These are phyloP conservation scores for Galeopterus variegatus DNA, from an alignment of 2,113 vertebrate species.

Conservation along the genomic window DNA sequence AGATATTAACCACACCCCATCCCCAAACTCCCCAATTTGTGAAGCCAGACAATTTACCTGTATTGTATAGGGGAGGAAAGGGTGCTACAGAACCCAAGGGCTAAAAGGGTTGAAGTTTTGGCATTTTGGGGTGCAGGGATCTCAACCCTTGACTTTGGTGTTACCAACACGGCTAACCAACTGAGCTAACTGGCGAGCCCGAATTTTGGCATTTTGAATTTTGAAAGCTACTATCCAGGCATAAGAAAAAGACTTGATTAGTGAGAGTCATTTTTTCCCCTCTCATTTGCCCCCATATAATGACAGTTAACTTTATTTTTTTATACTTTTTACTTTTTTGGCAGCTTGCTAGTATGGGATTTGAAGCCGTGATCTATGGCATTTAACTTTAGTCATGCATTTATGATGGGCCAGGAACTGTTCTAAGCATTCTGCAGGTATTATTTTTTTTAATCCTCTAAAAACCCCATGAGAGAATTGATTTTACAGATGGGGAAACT, in stretches of 20 bases:
- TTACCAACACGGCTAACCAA: no score
- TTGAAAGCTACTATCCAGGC: neutral
- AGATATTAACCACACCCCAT: neutral
- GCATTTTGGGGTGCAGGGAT: neutral
- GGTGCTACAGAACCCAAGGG: neutral
- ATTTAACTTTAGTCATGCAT: neutral
- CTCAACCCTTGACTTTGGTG: no score
- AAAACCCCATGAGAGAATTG: neutral
- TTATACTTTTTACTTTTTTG: no score
- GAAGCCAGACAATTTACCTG: neutral
- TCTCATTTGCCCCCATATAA: neutral
- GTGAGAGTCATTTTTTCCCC: neutral
- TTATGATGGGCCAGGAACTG: neutral
- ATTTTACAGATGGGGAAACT: slow-evolving; percentile 6
- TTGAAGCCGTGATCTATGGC: no score
- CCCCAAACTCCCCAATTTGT: neutral
- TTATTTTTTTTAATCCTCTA: neutral
- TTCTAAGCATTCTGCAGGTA: neutral
- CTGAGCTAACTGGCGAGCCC: no score
- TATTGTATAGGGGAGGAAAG: neutral
- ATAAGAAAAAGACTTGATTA: neutral
- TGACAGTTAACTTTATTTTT: neutral
- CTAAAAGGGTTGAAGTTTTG: neutral
- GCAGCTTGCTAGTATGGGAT: no score
- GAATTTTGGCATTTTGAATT: neutral